Evolutionary conservation across 2,888 invertebrate genomes (phyloP).

Genomic region (Cheilosia variabilis): DNA sequence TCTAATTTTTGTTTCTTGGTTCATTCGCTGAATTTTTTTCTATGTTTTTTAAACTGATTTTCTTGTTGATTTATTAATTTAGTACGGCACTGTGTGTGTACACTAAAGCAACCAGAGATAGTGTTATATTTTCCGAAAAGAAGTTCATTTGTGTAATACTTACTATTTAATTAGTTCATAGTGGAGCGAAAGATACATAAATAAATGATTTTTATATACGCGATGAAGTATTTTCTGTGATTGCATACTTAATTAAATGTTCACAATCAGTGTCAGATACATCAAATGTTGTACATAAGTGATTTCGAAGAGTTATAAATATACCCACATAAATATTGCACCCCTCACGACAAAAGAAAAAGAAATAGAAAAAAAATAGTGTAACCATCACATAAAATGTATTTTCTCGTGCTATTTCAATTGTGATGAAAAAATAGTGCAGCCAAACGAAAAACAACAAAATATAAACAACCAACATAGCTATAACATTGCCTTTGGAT

Average conservation of each 20-base stretch:
- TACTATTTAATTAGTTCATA: slow-evolving; percentile 51
- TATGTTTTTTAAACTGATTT: slow-evolving; percentile 52
- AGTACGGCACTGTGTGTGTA: slow-evolving; percentile 52
- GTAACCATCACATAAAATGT: slow-evolving; percentile 28
- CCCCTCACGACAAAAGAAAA: neutral
- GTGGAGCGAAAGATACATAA: slow-evolving; percentile 34
- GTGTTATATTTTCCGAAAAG: slow-evolving; percentile 31
- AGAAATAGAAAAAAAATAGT: neutral
- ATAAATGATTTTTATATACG: slow-evolving; percentile 13
- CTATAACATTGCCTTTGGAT: slow-evolving; percentile 49
- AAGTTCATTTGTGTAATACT: slow-evolving; percentile 50
- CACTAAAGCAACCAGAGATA: slow-evolving; percentile 32
- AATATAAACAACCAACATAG: slow-evolving; percentile 35
- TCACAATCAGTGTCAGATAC: slow-evolving; percentile 37
- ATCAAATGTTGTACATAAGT: slow-evolving; percentile 10
- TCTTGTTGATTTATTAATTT: slow-evolving; percentile 68
- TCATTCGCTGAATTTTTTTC: slow-evolving; percentile 47
- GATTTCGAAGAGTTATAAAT: neutral
- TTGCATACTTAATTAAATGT: neutral
- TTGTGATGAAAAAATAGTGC: slow-evolving; percentile 21
- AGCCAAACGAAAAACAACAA: slow-evolving; percentile 11
- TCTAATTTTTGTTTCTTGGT: slow-evolving; percentile 44
- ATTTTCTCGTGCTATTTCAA: slow-evolving; percentile 21
- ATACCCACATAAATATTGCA: slow-evolving; percentile 5
- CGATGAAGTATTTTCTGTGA: slow-evolving; percentile 25